Conservation (phyloP, 2,113 vertebrate species). For the Phyllostomus discolor region DNA sequence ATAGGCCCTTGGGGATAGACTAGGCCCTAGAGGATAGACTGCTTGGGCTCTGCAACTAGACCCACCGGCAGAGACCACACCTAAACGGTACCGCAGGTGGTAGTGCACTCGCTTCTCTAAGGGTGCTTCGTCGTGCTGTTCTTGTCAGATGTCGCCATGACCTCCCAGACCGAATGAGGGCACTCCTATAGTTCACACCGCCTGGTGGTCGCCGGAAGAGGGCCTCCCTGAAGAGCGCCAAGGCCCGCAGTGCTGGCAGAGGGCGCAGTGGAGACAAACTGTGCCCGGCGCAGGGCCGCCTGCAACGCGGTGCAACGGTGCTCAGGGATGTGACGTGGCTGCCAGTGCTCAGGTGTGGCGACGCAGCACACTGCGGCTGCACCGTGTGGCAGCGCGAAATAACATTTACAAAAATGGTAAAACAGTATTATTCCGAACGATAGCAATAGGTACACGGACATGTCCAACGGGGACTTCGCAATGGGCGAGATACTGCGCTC, state of each 20-base stretch:
- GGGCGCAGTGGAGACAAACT: not conserved
- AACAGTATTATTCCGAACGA: not conserved
- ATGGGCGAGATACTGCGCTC: not conserved
- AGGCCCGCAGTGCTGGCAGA: not conserved
- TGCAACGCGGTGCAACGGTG: not conserved
- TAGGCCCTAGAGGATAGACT: not conserved
- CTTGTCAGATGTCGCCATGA: not conserved
- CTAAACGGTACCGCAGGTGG: no score
- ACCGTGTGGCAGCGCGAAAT: not conserved
- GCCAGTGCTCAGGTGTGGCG: not conserved
- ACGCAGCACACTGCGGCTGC: not conserved
- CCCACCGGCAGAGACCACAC: no score
- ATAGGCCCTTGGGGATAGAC: not conserved
- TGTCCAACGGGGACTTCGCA: not conserved
- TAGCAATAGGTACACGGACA: not conserved
- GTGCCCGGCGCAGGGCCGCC: not conserved
- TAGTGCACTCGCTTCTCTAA: no score
- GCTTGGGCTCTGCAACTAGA: accelerated
- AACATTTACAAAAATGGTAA: not conserved
- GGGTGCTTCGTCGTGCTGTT: not conserved
- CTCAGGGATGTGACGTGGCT: not conserved
- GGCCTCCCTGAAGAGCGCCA: not conserved
- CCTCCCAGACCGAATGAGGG: not conserved
- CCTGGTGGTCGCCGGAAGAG: not conserved
- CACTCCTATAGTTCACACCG: not conserved